phyloP scores from a whole-genome alignment of 1,140 invertebrate species.

The Subanguina moxae region DNA sequence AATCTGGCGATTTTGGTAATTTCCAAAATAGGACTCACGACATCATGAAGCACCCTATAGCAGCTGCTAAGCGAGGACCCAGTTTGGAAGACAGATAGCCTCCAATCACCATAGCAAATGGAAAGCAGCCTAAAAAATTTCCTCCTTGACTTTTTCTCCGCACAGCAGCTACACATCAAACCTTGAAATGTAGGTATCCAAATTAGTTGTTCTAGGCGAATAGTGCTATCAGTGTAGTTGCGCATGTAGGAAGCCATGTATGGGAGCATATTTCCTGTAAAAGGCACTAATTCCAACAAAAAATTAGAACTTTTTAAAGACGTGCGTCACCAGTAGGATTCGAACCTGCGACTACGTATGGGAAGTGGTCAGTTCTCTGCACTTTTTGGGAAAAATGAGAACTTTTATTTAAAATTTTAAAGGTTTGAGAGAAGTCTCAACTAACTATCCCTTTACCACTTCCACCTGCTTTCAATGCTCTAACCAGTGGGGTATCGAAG shows the following conservation, averaged over 20 bases:
- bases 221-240: constrained; percentile 50
- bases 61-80: constrained; percentile 50
- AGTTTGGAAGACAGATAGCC: constrained; percentile 44
- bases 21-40: constrained; percentile 37
- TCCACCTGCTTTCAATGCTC: no score
- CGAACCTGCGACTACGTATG: no score
- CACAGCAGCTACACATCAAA: neutral
- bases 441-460: no score
- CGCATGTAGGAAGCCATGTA: constrained; percentile 60
- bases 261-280: constrained; percentile 56
- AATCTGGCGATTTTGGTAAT: neutral
- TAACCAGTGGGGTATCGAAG: no score
- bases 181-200: constrained; percentile 56
- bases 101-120: constrained; percentile 58
- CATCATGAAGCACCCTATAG: constrained; percentile 52
- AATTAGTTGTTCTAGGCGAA: constrained; percentile 51
- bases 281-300: constrained; percentile 3
- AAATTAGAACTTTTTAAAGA: no score
- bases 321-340: no score
- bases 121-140: constrained; percentile 50
- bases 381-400: no score
- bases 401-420: no score
- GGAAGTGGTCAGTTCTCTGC: no score
- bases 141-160: no score
- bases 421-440: no score